Evolutionary conservation across 2,797 vertebrate genomes (phyloP), one percentile per base, ranked within the genome.

Genomic region (Spondyliosoma cantharus): DNA sequence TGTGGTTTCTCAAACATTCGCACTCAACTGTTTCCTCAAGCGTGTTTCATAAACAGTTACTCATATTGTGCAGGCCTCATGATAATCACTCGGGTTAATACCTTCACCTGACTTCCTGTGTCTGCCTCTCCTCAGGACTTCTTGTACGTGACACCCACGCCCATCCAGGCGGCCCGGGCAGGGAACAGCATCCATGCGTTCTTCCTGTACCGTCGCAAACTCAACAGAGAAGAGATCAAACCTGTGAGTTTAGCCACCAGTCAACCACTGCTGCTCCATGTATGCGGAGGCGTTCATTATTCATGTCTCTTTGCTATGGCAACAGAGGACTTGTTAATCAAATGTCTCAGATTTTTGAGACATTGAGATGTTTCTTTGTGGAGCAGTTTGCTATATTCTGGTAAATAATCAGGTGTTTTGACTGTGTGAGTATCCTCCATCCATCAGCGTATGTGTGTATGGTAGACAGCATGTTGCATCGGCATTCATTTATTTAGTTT

Each of bases 141-240:
- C 80, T 85, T 98, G 79, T 97, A 96, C 71, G 87, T 98, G 83
- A 87, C 79, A 19, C 98, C 98, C 4, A 99, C 97, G 0, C 94
- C 93, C n/a, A 87, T 97, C 49, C 98, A 95, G 87, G 94, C 95
- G 0, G 96, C 96, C 37, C 83, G 96, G 53, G 96, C 96, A 0
- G 96, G 96, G 24, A 96, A 96, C 91, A 91, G 89, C 42, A 93
- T 96, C 57, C 90, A 96, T 1, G 92, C 95, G 0, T 84, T 93
- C 46, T 93, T 96, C 45, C 82, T 95, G 24, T 96, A 96, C 84
- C 93, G 95, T 63, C 91, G 94, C 49, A 95, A 94, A 81, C 94
- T 96, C 67, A 95, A 95, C 93, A 90, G 91, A 77, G 95, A 96
- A 75, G 95, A 96, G 78, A 72, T 96, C 13, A 95, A 95, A 87